A percentile compares a stretch with the other conserved stretches of the same genome.
Evolutionary conservation across 92 coral and sea anemone species (phyloP).

Genomic region (Montipora capitata): DNA sequence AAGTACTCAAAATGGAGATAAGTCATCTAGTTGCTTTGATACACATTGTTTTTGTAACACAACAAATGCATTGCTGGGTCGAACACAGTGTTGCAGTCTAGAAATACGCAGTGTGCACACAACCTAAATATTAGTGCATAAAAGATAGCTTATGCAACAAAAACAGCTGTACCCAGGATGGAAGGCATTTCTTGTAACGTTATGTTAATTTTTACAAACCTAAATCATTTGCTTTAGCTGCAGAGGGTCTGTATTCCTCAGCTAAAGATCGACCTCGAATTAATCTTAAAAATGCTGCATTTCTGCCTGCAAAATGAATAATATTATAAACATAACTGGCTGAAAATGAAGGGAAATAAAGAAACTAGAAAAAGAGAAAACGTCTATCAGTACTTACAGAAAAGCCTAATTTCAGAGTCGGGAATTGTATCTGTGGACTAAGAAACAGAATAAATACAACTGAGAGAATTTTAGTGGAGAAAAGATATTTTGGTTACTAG

Average conservation of each 20-base stretch:
- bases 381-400: constrained; percentile 84
- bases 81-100: too few relatives aligned
- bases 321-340: background rate
- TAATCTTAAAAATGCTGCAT: constrained; percentile 89
- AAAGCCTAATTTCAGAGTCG: constrained; percentile 90
- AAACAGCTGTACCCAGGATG: too few relatives aligned
- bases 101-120: too few relatives aligned
- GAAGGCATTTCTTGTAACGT: background rate
- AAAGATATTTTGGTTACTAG: too few relatives aligned
- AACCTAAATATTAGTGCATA: too few relatives aligned
- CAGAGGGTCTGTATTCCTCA: constrained; percentile 83
- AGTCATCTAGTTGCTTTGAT: too few relatives aligned
- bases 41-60: too few relatives aligned
- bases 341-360: too few relatives aligned
- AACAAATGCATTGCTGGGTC: too few relatives aligned
- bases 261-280: constrained; percentile 90
- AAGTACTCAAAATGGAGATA: too few relatives aligned
- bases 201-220: constrained; percentile 43
- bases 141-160: too few relatives aligned
- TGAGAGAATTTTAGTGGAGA: too few relatives aligned
- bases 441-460: background rate
- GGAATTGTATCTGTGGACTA: constrained; percentile 86
- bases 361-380: background rate
- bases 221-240: constrained; percentile 80
- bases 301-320: constrained; percentile 77